A percentile compares a stretch with the other conserved stretches of the same genome.
Evolutionary conservation across 2,888 invertebrate genomes (phyloP).

Genomic region (Lasioglossum marginatum): DNA sequence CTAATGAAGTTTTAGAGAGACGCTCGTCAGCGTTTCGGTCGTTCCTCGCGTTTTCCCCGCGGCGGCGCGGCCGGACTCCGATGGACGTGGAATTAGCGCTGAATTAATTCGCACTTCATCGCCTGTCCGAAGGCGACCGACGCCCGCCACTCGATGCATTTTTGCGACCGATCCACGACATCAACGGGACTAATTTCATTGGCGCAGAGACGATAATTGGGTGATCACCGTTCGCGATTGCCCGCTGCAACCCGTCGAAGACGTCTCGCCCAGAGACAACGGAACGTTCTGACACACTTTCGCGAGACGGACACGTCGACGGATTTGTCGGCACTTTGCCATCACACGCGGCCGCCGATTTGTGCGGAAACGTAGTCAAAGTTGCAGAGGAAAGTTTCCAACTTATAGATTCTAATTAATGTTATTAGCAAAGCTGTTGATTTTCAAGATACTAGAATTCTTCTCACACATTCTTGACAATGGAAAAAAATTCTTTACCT

Average conservation of each 20-base stretch:
- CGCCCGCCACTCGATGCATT: constrained; percentile 43
- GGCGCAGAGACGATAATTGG: constrained; percentile 56
- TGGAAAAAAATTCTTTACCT: no score
- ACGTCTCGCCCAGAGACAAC: neutral
- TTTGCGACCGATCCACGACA: constrained; percentile 44
- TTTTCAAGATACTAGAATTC: no score
- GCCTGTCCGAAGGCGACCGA: constrained; percentile 50
- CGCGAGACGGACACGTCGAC: constrained; percentile 12
- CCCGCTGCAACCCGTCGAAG: constrained; percentile 18
- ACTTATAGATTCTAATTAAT: neutral
- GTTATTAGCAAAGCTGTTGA: neutral
- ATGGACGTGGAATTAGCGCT: constrained; percentile 64
- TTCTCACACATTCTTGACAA: no score
- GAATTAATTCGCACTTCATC: constrained; percentile 70
- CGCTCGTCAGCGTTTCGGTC: constrained; percentile 23
- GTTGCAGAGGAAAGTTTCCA: neutral
- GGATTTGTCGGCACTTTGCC: neutral
- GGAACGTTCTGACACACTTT: constrained; percentile 14
- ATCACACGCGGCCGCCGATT: neutral
- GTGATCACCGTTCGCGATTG: constrained; percentile 41
- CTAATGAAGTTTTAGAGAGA: constrained; percentile 57
- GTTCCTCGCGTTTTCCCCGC: constrained; percentile 40
- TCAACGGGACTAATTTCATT: constrained; percentile 65
- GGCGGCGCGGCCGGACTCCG: constrained; percentile 24
- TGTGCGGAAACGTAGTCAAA: neutral